A percentile compares a stretch with the other conserved stretches of the same genome.
Conservation (phyloP, 2,113 vertebrate genomes). For the Sciurus niger region DNA sequence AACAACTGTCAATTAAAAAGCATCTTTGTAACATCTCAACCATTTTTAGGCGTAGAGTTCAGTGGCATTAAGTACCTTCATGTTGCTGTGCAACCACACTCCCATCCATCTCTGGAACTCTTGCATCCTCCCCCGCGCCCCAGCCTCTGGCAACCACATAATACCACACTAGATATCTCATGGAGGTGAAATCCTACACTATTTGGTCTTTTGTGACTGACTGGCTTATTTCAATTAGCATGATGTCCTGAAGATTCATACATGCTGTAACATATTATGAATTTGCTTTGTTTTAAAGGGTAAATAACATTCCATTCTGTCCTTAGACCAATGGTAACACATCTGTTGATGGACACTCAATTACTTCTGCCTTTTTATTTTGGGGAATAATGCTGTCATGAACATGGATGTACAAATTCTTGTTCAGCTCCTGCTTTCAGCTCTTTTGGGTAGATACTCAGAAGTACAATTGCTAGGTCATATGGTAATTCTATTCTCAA, state of each 20-base stretch:
- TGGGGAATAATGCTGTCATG: not conserved
- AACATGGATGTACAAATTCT: not conserved
- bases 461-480: not conserved
- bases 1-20: not conserved
- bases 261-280: not conserved
- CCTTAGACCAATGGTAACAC: not conserved
- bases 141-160: not conserved
- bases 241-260: not conserved
- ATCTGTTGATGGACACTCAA: not conserved
- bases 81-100: not conserved
- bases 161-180: not conserved
- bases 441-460: not conserved
- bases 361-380: not conserved
- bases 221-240: not conserved
- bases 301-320: not conserved
- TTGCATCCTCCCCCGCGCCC: not conserved
- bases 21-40: not conserved
- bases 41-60: not conserved
- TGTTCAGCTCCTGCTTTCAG: not conserved
- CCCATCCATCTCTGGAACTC: not conserved
- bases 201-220: not conserved
- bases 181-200: not conserved
- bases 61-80: not conserved
- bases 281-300: not conserved
- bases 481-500: not conserved